A percentile compares a stretch with the other conserved stretches of the same genome.
Evolutionary conservation across 2,888 invertebrate species (phyloP).

Genomic region (Eupithecia tripunctaria): DNA sequence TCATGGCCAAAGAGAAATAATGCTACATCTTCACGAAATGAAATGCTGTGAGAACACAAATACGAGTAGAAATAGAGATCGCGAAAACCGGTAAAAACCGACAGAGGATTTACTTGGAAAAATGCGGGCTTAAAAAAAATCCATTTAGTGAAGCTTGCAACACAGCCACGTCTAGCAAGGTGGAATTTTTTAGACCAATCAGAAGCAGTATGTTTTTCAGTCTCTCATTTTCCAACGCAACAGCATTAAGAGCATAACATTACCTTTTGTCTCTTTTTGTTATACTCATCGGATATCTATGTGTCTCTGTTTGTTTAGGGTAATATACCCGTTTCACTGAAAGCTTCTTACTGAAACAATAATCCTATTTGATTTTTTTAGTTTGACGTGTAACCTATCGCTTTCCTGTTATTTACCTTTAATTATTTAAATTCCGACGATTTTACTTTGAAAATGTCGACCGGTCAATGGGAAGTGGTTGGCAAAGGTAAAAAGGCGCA

Average conservation of each 20-base stretch:
- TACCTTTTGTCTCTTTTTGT: background rate
- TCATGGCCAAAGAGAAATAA: background rate
- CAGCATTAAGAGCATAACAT: no score
- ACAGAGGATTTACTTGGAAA: background rate
- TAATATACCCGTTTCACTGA: background rate
- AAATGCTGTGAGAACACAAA: background rate
- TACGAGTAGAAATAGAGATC: background rate
- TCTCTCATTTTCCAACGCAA: background rate
- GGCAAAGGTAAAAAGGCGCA: conserved; percentile 87
- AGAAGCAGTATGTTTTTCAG: background rate
- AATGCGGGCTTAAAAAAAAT: background rate
- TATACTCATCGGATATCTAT: background rate
- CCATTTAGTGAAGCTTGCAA: conserved; percentile 30
- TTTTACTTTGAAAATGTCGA: conserved; percentile 69
- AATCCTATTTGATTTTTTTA: conserved; percentile 52
- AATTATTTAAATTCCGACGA: conserved; percentile 52
- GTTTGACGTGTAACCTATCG: conserved; percentile 80
- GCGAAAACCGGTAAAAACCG: background rate
- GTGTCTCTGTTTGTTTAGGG: background rate
- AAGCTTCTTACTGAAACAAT: background rate
- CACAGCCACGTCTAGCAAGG: conserved; percentile 77
- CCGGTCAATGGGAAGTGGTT: conserved; percentile 89
- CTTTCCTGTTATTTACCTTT: conserved; percentile 76
- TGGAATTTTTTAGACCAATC: conserved; percentile 76
- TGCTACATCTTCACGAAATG: no score